Evolutionary conservation across 2,113 vertebrate species (phyloP).

Genomic region (Dipodomys merriami): DNA sequence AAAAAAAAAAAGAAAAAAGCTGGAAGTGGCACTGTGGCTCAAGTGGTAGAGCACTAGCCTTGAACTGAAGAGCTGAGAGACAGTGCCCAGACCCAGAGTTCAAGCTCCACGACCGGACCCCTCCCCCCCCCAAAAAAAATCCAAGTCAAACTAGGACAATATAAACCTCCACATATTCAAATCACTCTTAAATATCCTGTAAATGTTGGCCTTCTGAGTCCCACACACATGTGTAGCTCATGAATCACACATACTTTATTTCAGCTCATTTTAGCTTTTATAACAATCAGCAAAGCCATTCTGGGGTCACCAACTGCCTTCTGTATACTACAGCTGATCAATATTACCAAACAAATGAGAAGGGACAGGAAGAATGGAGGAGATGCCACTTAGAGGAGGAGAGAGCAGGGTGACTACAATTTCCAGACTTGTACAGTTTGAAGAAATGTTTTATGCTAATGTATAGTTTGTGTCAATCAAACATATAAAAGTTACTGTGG

Average conservation of each 20-base stretch:
- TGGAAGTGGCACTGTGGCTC: background rate
- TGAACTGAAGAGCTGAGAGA: no score
- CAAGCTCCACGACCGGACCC: no score
- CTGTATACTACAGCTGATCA: background rate
- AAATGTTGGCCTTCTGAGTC: slow-evolving; percentile 51
- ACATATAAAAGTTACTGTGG: slow-evolving; percentile 85
- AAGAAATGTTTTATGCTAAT: slow-evolving; percentile 80
- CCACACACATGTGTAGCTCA: background rate
- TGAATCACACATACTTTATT: slow-evolving; percentile 58
- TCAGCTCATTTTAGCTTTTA: slow-evolving; percentile 65
- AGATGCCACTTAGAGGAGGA: accelerated
- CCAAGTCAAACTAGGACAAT: slow-evolving; percentile 16
- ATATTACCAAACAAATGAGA: background rate
- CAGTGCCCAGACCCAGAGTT: no score
- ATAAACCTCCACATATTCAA: slow-evolving; percentile 25
- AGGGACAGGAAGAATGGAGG: background rate
- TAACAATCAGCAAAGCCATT: slow-evolving; percentile 59
- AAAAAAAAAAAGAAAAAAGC: no score
- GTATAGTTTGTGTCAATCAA: slow-evolving; percentile 90
- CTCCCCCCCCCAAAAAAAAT: background rate
- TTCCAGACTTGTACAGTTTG: slow-evolving; percentile 22
- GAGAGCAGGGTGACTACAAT: background rate
- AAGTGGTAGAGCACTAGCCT: no score
- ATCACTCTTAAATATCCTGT: slow-evolving; percentile 37
- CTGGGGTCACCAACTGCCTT: slow-evolving; percentile 16